Percentiles rank a stretch among this genome's conserved stretches.
phyloP scores from a whole-genome alignment of 1,140 invertebrate genomes.

The Caenorhabditis tropicalis region DNA sequence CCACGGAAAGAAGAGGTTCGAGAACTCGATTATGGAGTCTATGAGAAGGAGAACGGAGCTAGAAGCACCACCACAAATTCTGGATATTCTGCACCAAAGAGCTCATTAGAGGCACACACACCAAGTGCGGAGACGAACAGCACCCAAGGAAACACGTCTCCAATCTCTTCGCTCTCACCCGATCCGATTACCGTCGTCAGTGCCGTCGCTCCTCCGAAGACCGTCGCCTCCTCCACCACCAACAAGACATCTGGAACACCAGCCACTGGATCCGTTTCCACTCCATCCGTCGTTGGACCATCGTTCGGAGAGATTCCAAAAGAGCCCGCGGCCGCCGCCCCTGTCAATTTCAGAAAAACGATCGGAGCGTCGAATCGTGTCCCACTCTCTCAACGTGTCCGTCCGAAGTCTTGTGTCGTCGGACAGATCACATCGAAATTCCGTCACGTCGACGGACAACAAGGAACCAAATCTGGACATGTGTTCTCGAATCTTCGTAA shows the following conservation, averaged over 20 bases:
- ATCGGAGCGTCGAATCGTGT: not conserved
- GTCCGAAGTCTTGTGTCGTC: slow-evolving; percentile 61
- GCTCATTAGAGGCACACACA: not conserved
- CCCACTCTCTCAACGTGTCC: slow-evolving; percentile 44
- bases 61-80: not conserved
- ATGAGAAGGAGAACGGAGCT: slow-evolving; percentile 17
- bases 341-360: not conserved
- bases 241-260: not conserved
- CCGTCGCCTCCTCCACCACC: not conserved
- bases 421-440: slow-evolving; percentile 72
- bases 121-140: not conserved
- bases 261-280: slow-evolving; percentile 4
- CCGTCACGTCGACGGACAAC: slow-evolving; percentile 70
- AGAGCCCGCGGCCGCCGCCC: not conserved
- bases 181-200: slow-evolving; percentile 22
- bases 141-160: slow-evolving; percentile 18
- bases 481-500: slow-evolving; percentile 72
- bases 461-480: slow-evolving; percentile 40
- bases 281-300: slow-evolving; percentile 24
- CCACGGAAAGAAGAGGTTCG: slow-evolving; percentile 25
- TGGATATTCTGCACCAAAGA: no score
- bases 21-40: not conserved
- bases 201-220: no score
- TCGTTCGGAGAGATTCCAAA: not conserved
- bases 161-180: slow-evolving; percentile 9